Evolutionary conservation across 2,113 vertebrate genomes (phyloP), one percentile per base, ranked within the genome.

Genomic region (Clupea harengus): DNA sequence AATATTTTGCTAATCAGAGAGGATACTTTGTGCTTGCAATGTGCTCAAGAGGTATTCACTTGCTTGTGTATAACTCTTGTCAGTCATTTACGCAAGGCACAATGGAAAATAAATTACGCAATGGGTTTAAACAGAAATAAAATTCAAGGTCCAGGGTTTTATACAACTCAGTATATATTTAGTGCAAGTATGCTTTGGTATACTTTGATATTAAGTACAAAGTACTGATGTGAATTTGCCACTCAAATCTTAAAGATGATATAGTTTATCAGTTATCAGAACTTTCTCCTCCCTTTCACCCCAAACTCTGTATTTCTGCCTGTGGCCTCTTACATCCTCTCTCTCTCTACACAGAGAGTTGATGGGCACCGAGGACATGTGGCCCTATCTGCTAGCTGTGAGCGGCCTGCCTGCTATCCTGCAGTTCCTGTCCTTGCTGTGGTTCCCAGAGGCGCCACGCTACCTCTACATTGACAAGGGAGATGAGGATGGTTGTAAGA

Each of bases 381-480:
- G 96, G 96, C 93, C 95, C 0, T 90, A 94, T 54, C 92, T 97
- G 2, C 83, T 96, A 60, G 95, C 94, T 15, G 75, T 94, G 8
- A 92, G 94, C 88, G 95, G 95, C 1, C 8, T 96, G 54, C 92
- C 93, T 87, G 96, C 95, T 57, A 75, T 96, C 83, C 84, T 96
- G 83, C 96, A 96, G 89, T 92, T 96, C 86, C 39, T 94, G 81
- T 83, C 83, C 9, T 83, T 97, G 88, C 90, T 93, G 0, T 93
- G 93, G 89, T 96, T 96, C 91, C 96, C 96, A 4, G 96, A 96
- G 85, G 87, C 95, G 0, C 96, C 96, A 0, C 89, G 93, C 8
- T 94, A 95, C 47, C 94, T 95, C 32, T 92, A 95, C 89, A 89
- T 96, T 13, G 94, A 95, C 88, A 96, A 94, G 89, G 95, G 92